A percentile compares a stretch with the other conserved stretches of the same genome.
phyloP scores from a whole-genome alignment of 2,888 invertebrate genomes.

The Marronus borbonicus region DNA sequence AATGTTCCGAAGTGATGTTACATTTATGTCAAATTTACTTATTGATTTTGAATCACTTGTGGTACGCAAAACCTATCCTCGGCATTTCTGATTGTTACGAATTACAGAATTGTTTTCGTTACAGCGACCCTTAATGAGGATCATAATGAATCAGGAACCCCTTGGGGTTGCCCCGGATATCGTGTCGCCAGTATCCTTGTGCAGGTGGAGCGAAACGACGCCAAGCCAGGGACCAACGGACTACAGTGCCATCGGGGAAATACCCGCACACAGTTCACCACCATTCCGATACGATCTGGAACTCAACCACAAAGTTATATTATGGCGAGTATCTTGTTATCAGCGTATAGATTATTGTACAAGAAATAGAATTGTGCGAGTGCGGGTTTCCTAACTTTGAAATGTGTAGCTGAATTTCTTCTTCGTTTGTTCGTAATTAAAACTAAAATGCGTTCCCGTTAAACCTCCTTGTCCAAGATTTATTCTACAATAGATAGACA shows the following conservation, averaged over 20 bases:
- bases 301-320: conserved; percentile 85
- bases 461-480: not conserved
- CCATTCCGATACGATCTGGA: conserved; percentile 83
- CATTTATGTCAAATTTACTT: no score
- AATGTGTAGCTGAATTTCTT: no score
- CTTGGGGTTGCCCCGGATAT: conserved; percentile 75
- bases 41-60: no score
- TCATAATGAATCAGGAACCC: conserved; percentile 74
- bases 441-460: no score
- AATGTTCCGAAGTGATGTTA: conserved; percentile 81
- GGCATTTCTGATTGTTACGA: not conserved
- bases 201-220: conserved; percentile 74
- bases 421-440: no score
- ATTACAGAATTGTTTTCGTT: conserved; percentile 65
- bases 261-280: conserved; percentile 76
- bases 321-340: conserved; percentile 77
- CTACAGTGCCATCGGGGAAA: conserved; percentile 74
- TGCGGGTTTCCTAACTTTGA: no score
- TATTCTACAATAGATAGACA: no score
- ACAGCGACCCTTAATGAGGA: conserved; percentile 72
- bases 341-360: not conserved
- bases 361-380: not conserved
- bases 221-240: conserved; percentile 73
- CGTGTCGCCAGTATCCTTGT: conserved; percentile 73
- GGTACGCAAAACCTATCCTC: no score